Base-by-base conservation (phyloP, 2,797 vertebrate genomes). In the Arvicola amphibius region DNA sequence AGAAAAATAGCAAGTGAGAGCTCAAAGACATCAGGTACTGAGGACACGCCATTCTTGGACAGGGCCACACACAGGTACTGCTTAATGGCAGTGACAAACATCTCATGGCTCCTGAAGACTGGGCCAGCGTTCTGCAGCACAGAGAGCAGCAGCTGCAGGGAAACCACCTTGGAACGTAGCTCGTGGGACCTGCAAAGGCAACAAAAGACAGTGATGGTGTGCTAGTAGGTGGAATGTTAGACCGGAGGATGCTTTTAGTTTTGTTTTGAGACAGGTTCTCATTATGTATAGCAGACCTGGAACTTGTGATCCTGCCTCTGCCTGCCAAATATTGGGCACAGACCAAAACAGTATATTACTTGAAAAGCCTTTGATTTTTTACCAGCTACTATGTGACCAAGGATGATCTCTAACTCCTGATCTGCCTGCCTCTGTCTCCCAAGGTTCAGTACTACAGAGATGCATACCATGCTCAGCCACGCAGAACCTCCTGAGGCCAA, bases 11-110 rank as follows among this genome's bases (percentile, higher is more conserved):
- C 99, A 76, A 99, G 98, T 6, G 99, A 99, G 43, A 99, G 99
- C 96, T 99, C 99, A 78, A 99, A 99, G 19, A 99, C 99, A 97
- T 99, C 99, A 85, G 99, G 99, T 98, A 99, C 99, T 19, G 99
- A 99, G 69, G 99, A 99, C 56, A 99, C 99, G 23, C 99, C 99
- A 0, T 99, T 99, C 98, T 99, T 99, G 92, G 99, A 99, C 83
- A 99, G 98, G 0, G 99, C 99, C 98, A 99, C 99, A 85, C 99
- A 99, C 96, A 99, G 99, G 95, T 99, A 99, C 88, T 99, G 99
- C 98, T 99, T 99, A 98, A 99, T 99, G 71, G 99, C 99, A 34
- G 99, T 99, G 98, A 99, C 99, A 88, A 99, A 99, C 99, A 99
- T 99, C 98, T 99, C 99, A 0, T 99, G 99, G 0, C 99, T 99